Percentiles rank a stretch among this genome's conserved stretches.
These are phyloP conservation scores for Orius insidiosus DNA, from an alignment of 1,140 invertebrate genomes.

Conservation along the genomic window DNA sequence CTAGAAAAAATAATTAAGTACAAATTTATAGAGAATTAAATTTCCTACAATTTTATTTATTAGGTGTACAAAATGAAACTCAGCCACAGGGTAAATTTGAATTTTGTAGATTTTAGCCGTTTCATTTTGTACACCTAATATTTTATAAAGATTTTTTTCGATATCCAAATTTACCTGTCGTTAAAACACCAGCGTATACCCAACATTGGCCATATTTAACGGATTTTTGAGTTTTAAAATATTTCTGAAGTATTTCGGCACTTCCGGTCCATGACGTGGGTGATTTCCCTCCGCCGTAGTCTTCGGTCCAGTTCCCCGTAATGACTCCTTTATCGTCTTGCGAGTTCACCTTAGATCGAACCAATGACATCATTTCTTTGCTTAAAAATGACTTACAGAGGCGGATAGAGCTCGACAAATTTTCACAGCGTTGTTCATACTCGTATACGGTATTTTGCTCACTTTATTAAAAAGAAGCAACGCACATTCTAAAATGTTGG, in stretches of 20 bases:
- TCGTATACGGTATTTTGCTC: conserved; percentile 42
- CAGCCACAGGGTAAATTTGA: no score
- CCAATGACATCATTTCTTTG: not conserved
- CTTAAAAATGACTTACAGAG: conserved; percentile 35
- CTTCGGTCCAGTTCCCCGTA: conserved; percentile 74
- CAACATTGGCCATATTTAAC: conserved; percentile 91
- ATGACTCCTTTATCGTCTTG: conserved; percentile 73
- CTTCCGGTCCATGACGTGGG: conserved; percentile 80
- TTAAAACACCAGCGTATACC: conserved; percentile 80
- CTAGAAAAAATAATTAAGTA: no score
- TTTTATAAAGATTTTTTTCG: not conserved
- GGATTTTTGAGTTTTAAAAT: conserved; percentile 63
- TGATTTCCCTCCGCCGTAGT: conserved; percentile 62
- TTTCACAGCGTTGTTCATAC: conserved; percentile 56
- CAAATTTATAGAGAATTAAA: no score
- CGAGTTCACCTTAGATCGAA: conserved; percentile 51
- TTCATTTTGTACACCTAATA: not conserved
- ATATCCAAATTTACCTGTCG: conserved; percentile 44
- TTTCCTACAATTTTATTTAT: no score
- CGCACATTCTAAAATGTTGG: conserved; percentile 67
- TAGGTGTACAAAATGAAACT: no score
- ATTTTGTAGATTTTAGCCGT: no score
- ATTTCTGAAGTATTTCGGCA: conserved; percentile 68
- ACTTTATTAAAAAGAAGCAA: conserved; percentile 56
- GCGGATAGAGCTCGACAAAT: conserved; percentile 61